Evolutionary conservation across 2,888 invertebrate species (phyloP).

Genomic region (Dromius quadrimaculatus): DNA sequence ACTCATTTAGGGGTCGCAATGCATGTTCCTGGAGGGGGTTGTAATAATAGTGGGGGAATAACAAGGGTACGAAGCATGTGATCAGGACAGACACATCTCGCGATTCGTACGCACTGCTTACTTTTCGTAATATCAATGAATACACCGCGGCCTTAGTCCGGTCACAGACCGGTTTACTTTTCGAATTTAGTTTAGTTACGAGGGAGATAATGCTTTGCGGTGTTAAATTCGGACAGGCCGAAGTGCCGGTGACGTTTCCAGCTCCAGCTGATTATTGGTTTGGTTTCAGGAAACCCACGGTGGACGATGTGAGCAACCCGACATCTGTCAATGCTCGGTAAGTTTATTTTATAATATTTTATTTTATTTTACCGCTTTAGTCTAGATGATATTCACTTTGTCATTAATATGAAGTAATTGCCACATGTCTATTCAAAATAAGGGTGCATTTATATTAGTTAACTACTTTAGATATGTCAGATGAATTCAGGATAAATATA

Average conservation of each 20-base stretch:
- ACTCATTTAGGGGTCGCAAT: constrained; percentile 64
- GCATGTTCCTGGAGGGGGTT: constrained; percentile 20
- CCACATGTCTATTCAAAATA: no score
- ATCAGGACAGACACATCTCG: not conserved
- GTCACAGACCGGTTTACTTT: constrained; percentile 17
- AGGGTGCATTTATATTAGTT: no score
- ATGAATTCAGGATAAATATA: no score
- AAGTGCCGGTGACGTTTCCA: constrained; percentile 53
- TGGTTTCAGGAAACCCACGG: constrained; percentile 86
- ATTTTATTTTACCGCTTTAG: no score
- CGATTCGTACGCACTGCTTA: not conserved
- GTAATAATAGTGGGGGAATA: constrained; percentile 35
- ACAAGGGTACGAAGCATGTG: constrained; percentile 27
- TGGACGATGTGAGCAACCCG: constrained; percentile 87
- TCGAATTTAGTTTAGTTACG: not conserved
- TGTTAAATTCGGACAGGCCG: constrained; percentile 56
- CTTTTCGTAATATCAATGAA: not conserved
- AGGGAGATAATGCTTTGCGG: constrained; percentile 61
- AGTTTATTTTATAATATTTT: constrained; percentile 67
- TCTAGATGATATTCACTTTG: no score
- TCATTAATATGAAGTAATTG: no score
- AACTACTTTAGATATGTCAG: no score
- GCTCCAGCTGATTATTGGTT: constrained; percentile 63
- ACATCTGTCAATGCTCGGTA: constrained; percentile 90
- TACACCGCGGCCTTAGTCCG: not conserved